These are phyloP conservation scores for Aleiodes testaceus DNA, from an alignment of 2,888 invertebrate species.

Conservation along the genomic window DNA sequence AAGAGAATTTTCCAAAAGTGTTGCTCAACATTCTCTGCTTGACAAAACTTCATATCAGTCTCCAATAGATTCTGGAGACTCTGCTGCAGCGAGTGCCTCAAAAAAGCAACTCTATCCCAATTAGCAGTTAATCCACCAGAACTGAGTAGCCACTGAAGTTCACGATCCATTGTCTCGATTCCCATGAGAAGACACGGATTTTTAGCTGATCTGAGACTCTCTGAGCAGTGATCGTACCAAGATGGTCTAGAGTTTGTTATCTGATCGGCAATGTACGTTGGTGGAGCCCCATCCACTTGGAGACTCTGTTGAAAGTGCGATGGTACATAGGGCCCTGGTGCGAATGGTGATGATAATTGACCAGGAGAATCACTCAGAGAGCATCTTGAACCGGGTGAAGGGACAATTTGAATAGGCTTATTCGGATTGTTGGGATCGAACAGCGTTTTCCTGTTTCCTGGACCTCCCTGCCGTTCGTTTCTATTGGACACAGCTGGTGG, in stretches of 20 bases:
- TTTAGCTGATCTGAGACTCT: constrained; percentile 77
- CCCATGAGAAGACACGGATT: constrained; percentile 79
- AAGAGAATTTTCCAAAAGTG: constrained; percentile 94
- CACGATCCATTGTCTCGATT: constrained; percentile 81
- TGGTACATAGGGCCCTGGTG: constrained; percentile 49
- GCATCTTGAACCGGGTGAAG: constrained; percentile 62
- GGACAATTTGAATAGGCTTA: constrained; percentile 82
- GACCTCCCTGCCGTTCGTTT: constrained; percentile 53
- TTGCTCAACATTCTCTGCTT: constrained; percentile 89
- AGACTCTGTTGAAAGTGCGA: constrained; percentile 50
- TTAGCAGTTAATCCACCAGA: constrained; percentile 77
- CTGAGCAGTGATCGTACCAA: constrained; percentile 77
- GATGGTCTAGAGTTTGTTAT: constrained; percentile 74
- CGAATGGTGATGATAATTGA: not conserved
- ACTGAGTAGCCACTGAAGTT: constrained; percentile 79
- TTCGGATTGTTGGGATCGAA: constrained; percentile 80
- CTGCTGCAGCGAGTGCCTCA: constrained; percentile 80
- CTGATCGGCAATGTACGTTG: constrained; percentile 72
- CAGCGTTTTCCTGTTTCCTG: constrained; percentile 74
- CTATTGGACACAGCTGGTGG: constrained; percentile 48
- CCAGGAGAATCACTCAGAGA: not conserved
- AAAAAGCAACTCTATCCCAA: constrained; percentile 80
- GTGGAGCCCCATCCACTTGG: constrained; percentile 58
- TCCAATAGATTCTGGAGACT: constrained; percentile 81
- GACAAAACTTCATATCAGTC: constrained; percentile 89